These are phyloP conservation scores for Puma concolor DNA, from an alignment of 2,113 vertebrate genomes.

Conservation along the genomic window DNA sequence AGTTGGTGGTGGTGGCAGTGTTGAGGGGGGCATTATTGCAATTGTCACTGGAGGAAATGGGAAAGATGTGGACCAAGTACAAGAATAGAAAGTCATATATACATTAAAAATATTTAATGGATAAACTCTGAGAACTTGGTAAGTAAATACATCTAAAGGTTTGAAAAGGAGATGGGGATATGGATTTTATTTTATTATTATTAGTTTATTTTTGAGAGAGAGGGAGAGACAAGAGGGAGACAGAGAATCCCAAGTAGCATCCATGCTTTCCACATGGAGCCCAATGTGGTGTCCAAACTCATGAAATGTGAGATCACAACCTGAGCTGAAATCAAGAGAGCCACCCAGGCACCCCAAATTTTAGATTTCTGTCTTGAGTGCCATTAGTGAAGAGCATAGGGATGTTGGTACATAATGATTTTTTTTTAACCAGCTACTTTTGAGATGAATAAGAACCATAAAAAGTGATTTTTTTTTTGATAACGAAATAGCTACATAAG, in stretches of 20 bases:
- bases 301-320: too few relatives aligned
- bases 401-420: not conserved
- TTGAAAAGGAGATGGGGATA: not conserved
- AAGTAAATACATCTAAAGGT: not conserved
- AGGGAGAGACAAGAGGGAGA: too few relatives aligned
- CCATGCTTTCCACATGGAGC: too few relatives aligned
- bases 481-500: not conserved
- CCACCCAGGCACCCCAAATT: too few relatives aligned
- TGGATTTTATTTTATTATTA: not conserved
- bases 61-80: not conserved
- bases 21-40: accelerated
- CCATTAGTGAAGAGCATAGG: not conserved
- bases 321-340: too few relatives aligned
- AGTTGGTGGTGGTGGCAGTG: not conserved
- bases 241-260: too few relatives aligned
- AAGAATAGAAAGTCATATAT: not conserved
- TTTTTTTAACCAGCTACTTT: not conserved
- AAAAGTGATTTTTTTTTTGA: not conserved
- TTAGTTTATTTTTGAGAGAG: too few relatives aligned
- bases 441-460: not conserved
- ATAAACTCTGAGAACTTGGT: not conserved
- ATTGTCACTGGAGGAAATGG: not conserved
- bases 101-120: not conserved
- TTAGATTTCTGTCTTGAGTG: not conserved
- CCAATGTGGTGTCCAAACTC: too few relatives aligned